Percentiles rank a stretch among this genome's conserved stretches.
phyloP scores from a whole-genome alignment of 1,140 invertebrate species.

The Ceratosolen solmsi region DNA sequence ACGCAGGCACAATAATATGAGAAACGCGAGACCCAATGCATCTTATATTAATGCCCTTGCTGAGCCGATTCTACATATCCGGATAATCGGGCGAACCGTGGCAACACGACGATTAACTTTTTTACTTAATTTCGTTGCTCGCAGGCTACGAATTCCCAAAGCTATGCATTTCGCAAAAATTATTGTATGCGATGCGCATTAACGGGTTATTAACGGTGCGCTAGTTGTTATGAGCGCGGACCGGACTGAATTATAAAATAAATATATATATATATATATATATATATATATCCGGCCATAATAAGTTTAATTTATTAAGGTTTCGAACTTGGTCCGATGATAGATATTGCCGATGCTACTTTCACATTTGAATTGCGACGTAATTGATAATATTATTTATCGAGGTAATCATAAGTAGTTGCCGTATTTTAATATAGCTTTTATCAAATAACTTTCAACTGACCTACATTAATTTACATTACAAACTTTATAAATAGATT shows the following conservation, averaged over 20 bases:
- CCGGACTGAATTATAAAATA: background rate
- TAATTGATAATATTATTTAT: background rate
- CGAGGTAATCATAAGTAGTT: background rate
- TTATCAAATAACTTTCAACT: background rate
- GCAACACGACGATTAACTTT: background rate
- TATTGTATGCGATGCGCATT: background rate
- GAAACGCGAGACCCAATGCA: background rate
- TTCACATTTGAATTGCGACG: background rate
- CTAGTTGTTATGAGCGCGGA: background rate
- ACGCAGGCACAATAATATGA: background rate
- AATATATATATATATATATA: no score
- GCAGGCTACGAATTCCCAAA: no score
- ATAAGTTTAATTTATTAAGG: background rate
- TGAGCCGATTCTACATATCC: background rate
- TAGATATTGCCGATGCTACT: background rate
- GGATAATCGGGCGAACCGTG: background rate
- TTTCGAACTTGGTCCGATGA: background rate
- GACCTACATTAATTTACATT: background rate
- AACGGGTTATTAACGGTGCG: background rate
- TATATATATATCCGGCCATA: background rate
- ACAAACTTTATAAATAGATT: background rate
- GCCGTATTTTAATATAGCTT: background rate
- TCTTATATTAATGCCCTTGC: constrained; percentile 27
- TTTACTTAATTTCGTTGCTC: background rate
- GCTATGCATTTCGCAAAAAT: background rate